Conservation (phyloP, 2,888 invertebrate species). For the Ryuthela nishihirai region DNA sequence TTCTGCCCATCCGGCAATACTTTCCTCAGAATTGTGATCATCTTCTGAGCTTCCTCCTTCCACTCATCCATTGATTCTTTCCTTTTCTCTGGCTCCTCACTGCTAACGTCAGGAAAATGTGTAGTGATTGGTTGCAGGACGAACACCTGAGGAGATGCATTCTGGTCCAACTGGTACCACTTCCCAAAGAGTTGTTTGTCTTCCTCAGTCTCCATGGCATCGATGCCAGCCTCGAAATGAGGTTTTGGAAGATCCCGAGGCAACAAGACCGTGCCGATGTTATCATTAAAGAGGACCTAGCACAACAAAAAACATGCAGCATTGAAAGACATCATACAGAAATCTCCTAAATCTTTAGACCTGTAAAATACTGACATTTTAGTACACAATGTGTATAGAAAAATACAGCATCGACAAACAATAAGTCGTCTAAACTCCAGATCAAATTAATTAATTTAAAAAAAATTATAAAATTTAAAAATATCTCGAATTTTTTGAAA, state of each 20-base stretch:
- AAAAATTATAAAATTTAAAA: too few relatives aligned
- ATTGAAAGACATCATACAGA: not conserved
- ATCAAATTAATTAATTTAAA: too few relatives aligned
- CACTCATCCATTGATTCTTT: constrained; percentile 54
- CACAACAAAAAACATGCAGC: constrained; percentile 55
- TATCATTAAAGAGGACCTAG: constrained; percentile 72
- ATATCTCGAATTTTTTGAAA: too few relatives aligned
- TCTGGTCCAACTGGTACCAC: constrained; percentile 66
- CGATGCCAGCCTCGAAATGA: constrained; percentile 71
- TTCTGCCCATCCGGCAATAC: constrained; percentile 71
- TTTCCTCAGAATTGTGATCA: constrained; percentile 65
- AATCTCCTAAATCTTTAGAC: too few relatives aligned
- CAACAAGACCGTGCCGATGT: constrained; percentile 68
- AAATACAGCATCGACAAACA: too few relatives aligned
- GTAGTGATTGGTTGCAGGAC: constrained; percentile 62
- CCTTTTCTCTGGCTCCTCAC: constrained; percentile 44
- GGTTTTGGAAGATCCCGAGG: constrained; percentile 74
- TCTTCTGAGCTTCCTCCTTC: constrained; percentile 60
- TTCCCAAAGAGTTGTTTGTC: constrained; percentile 50
- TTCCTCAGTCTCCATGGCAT: constrained; percentile 58
- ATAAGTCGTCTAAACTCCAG: too few relatives aligned
- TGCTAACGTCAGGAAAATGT: constrained; percentile 57
- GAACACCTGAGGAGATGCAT: constrained; percentile 71
- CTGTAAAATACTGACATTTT: not conserved
- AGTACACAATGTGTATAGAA: too few relatives aligned